These are phyloP conservation scores for Nemotelus nigrinus DNA, from an alignment of 2,888 invertebrate species.

Conservation along the genomic window DNA sequence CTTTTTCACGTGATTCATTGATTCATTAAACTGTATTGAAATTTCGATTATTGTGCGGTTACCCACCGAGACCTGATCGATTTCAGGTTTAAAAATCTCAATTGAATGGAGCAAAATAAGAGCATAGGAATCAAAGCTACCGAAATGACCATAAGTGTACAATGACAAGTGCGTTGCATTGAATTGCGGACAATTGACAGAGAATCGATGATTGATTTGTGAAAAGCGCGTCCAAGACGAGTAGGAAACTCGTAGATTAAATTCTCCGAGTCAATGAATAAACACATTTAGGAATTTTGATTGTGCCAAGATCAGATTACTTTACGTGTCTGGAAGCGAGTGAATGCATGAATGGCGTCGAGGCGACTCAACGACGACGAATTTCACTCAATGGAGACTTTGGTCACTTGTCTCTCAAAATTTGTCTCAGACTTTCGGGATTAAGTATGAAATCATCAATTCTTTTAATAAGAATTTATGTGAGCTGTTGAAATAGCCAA, in stretches of 20 bases:
- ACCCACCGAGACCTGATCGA: slow-evolving; percentile 8
- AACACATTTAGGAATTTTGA: slow-evolving; percentile 38
- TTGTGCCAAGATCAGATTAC: slow-evolving; percentile 4
- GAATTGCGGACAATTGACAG: slow-evolving; percentile 41
- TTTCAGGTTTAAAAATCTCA: slow-evolving; percentile 8
- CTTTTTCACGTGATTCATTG: slow-evolving; percentile 38
- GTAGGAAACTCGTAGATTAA: slow-evolving; percentile 42
- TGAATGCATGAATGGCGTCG: slow-evolving; percentile 26
- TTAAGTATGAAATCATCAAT: slow-evolving; percentile 38
- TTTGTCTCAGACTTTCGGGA: slow-evolving; percentile 39
- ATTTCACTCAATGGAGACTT: slow-evolving; percentile 21
- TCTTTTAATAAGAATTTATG: neutral
- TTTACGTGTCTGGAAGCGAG: slow-evolving; percentile 2
- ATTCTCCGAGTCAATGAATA: slow-evolving; percentile 29
- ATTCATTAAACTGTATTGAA: slow-evolving; percentile 45
- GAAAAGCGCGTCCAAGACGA: slow-evolving; percentile 31
- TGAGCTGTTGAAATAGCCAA: neutral
- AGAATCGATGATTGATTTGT: slow-evolving; percentile 31
- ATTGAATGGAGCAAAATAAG: slow-evolving; percentile 32
- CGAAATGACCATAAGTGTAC: slow-evolving; percentile 33
- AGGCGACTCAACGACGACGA: slow-evolving; percentile 20
- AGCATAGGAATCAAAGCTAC: slow-evolving; percentile 42
- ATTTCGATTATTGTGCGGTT: slow-evolving; percentile 34
- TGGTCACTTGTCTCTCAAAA: slow-evolving; percentile 13
- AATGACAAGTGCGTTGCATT: slow-evolving; percentile 44